Conservation (phyloP, 1,140 invertebrate genomes). For the Drosophila arizonae region DNA sequence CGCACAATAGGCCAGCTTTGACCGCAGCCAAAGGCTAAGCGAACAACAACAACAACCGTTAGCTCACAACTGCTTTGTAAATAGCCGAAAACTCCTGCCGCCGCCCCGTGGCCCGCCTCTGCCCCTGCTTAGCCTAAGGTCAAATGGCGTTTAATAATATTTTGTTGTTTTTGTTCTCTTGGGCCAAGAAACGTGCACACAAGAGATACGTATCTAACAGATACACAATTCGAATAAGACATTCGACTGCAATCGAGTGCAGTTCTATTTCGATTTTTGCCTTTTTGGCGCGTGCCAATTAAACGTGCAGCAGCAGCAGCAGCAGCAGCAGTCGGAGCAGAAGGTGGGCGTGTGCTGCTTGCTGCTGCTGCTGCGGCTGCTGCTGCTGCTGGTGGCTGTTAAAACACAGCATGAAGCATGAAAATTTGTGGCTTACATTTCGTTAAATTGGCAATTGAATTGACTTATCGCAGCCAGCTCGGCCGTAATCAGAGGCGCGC, state of each 20-base stretch:
- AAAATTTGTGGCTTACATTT: constrained; percentile 10
- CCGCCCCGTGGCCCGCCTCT: not conserved
- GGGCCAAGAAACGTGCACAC: constrained; percentile 24
- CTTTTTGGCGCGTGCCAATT: constrained; percentile 72
- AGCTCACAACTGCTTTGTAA: constrained; percentile 51
- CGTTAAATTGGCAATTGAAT: constrained; percentile 16
- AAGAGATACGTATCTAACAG: constrained; percentile 65
- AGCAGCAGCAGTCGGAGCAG: constrained; percentile 12
- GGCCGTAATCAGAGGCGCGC: constrained; percentile 10
- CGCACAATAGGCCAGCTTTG: constrained; percentile 40
- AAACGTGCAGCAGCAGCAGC: constrained; percentile 49
- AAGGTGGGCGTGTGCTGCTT: constrained; percentile 11
- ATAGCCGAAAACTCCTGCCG: constrained; percentile 38
- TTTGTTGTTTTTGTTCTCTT: constrained; percentile 27
- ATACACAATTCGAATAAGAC: constrained; percentile 64
- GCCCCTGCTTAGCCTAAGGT: constrained; percentile 65
- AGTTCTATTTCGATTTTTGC: constrained; percentile 5
- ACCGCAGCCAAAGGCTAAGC: constrained; percentile 65
- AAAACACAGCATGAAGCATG: constrained; percentile 48
- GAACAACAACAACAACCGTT: constrained; percentile 50
- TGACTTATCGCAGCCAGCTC: constrained; percentile 9
- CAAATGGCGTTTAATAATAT: constrained; percentile 76
- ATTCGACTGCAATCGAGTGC: constrained; percentile 46
- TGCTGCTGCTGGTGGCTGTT: constrained; percentile 19
- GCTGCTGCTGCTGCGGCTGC: constrained; percentile 8